These are phyloP conservation scores for Bos indicus DNA, from an alignment of 2,113 vertebrate species.

Conservation along the genomic window DNA sequence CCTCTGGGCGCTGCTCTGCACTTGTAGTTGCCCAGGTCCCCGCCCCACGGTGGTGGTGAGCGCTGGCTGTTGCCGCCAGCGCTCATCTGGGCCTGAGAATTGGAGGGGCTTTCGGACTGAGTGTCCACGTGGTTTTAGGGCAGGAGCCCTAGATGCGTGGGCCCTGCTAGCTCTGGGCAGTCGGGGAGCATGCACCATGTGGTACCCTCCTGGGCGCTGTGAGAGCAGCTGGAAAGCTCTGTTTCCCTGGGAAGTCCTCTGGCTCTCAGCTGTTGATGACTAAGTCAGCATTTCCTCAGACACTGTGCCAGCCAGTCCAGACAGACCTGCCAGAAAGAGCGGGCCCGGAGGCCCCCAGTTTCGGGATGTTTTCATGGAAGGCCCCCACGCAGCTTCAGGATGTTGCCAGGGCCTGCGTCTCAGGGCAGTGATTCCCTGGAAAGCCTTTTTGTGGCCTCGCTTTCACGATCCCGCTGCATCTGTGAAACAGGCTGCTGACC, in stretches of 20 bases:
- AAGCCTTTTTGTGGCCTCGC: background rate
- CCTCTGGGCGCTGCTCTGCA: background rate
- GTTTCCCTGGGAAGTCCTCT: background rate
- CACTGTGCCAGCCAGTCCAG: background rate
- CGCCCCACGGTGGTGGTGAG: background rate
- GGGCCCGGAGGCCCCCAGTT: background rate
- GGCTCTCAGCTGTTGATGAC: background rate
- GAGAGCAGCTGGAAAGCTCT: background rate
- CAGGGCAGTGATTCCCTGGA: background rate
- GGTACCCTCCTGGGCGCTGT: accelerated
- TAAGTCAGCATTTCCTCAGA: background rate
- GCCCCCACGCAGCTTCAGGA: background rate
- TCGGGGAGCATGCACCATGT: accelerated
- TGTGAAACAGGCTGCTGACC: background rate
- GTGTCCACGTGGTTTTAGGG: background rate
- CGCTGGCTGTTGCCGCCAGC: background rate
- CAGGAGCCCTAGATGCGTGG: no score
- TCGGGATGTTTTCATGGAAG: background rate
- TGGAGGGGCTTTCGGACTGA: no score
- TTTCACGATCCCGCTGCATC: background rate
- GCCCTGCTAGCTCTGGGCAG: background rate
- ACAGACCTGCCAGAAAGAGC: background rate
- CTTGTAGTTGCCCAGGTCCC: accelerated
- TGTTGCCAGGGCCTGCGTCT: background rate
- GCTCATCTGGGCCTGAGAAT: no score